These are phyloP conservation scores for Acropora yongei DNA, from an alignment of 64 coral and sea anemone genomes.

Conservation along the genomic window DNA sequence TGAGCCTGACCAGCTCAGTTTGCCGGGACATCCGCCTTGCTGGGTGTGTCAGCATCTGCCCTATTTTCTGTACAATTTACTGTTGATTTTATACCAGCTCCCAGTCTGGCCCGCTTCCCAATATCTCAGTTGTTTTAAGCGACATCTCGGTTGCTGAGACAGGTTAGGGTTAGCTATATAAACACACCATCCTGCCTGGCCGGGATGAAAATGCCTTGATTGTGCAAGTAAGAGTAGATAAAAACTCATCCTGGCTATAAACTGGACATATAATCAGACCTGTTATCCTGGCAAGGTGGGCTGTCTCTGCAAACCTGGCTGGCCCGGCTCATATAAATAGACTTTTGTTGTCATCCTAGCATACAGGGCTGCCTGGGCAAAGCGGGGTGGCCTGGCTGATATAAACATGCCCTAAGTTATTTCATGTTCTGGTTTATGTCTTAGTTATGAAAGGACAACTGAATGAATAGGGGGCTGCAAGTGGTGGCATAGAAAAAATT, in stretches of 20 bases:
- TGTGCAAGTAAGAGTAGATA: conserved; percentile 36
- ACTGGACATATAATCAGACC: background rate
- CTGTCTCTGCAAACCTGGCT: conserved; percentile 22
- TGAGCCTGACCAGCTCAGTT: background rate
- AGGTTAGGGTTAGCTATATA: background rate
- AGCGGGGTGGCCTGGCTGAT: conserved; percentile 19
- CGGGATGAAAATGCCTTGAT: conserved; percentile 21
- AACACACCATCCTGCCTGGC: conserved; percentile 3
- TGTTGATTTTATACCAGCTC: background rate
- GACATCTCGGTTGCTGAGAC: conserved; percentile 1
- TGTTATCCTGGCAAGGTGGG: conserved; percentile 12
- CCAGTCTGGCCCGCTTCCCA: conserved; percentile 17
- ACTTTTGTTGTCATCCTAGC: conserved; percentile 18
- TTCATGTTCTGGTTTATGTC: conserved; percentile 15
- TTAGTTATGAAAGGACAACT: conserved; percentile 16
- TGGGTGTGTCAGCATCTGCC: background rate
- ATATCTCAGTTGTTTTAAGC: conserved; percentile 15
- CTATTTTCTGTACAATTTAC: conserved; percentile 15
- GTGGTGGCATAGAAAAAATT: conserved; percentile 19
- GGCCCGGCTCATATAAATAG: conserved; percentile 22
- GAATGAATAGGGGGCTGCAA: conserved; percentile 18
- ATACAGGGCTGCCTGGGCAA: conserved; percentile 16
- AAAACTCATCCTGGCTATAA: conserved; percentile 5
- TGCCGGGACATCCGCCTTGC: background rate
- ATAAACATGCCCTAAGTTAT: background rate